A percentile compares a stretch with the other conserved stretches of the same genome.
Evolutionary conservation across 2,797 vertebrate genomes (phyloP).

Genomic region (Epinephelus coioides): DNA sequence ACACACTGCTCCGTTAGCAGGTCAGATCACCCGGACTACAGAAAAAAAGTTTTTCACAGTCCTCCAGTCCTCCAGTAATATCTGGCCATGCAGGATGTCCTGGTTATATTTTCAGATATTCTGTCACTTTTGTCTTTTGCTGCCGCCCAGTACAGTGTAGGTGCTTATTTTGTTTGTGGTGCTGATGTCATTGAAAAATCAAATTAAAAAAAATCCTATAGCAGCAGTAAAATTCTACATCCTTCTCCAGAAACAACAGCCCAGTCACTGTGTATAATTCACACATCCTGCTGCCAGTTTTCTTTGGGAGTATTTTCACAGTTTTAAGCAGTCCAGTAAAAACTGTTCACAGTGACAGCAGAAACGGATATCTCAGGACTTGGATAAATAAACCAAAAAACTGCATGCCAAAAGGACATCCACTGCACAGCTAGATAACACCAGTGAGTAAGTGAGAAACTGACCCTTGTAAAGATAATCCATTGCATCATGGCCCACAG

Average conservation of each 20-base stretch:
- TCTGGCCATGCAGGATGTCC: neutral
- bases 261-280: neutral
- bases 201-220: neutral
- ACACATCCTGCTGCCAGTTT: neutral
- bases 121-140: neutral
- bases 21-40: neutral
- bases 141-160: neutral
- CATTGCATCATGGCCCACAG: slow-evolving; percentile 19
- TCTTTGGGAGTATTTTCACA: neutral
- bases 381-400: neutral
- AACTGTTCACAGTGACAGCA: neutral
- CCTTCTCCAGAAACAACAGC: neutral
- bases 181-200: neutral
- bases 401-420: neutral
- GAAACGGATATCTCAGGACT: neutral
- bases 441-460: neutral
- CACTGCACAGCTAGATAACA: slow-evolving; percentile 1
- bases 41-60: neutral
- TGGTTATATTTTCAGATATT: neutral
- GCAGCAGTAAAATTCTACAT: neutral
- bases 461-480: slow-evolving; percentile 14
- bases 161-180: neutral
- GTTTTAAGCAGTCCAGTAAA: neutral
- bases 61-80: no score
- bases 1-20: no score